Conservation (phyloP, 2,888 invertebrate genomes). For the Athrips mouffetella region DNA sequence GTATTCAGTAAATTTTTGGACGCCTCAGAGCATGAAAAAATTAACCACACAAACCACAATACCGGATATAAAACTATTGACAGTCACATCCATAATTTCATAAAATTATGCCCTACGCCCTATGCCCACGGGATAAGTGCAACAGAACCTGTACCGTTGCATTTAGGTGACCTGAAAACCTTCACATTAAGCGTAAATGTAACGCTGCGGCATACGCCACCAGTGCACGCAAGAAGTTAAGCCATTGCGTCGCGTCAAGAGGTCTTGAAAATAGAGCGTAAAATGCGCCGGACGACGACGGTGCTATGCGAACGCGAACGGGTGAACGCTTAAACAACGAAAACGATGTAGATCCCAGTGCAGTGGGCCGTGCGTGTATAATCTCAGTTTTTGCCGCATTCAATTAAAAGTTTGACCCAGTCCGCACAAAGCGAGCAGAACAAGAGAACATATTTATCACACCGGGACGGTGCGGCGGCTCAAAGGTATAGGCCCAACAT, state of each 20-base stretch:
- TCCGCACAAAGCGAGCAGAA: constrained; percentile 28
- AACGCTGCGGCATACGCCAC: neutral
- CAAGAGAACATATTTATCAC: constrained; percentile 18
- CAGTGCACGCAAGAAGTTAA: neutral
- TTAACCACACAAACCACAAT: too few species aligned
- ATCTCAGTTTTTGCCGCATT: constrained; percentile 65
- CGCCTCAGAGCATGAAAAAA: too few species aligned
- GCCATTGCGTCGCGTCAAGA: constrained; percentile 3
- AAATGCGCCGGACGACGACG: constrained; percentile 12
- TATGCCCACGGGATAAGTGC: too few species aligned
- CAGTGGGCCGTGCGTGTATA: constrained; percentile 68
- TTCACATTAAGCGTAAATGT: neutral
- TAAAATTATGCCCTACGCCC: too few species aligned
- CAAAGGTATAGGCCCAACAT: neutral
- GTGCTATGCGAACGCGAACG: constrained; percentile 9
- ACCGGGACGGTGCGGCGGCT: too few species aligned
- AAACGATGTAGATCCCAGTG: constrained; percentile 40
- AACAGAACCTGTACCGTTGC: too few species aligned
- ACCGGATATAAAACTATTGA: too few species aligned
- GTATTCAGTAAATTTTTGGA: too few species aligned
- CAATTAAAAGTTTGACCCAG: constrained; percentile 72
- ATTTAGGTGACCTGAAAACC: neutral
- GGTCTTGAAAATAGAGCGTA: constrained; percentile 17
- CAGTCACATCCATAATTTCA: too few species aligned
- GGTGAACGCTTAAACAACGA: constrained; percentile 14